Base-by-base conservation (phyloP, 1,140 invertebrate genomes). In the Tetragnatha versicolor region DNA sequence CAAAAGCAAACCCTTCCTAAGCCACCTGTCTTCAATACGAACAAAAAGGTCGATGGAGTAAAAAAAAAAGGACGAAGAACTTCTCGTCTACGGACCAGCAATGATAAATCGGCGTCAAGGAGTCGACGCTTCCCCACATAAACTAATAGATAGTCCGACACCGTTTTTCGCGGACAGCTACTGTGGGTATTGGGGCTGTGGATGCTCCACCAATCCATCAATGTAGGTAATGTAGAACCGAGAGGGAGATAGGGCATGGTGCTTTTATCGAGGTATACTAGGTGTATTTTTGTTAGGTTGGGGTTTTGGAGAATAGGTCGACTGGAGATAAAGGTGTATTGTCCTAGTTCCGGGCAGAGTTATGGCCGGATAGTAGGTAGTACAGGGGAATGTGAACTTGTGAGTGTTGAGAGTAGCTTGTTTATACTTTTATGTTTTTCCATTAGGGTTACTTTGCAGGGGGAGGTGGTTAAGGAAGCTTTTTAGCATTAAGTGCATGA, bases 111-210 rank as follows among this genome's bases (percentile, higher is more conserved):
- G 69, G 53, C 60, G 45, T 45, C 69, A 33, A 42, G 39, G 61
- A 27, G 25, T 14, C 55, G 70, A 75, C 58, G 60, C 51, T 47
- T 63, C 53, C n/a, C n/a, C 39, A 75, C 72, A 51, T 51, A 27
- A 51, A 51, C 72, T 75, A 75, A 75, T 75, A 33, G 72, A 75
- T 75, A 20, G 55, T 63, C 72, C 58, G 72, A 58, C 55, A 75
- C 72, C 72, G 55, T 75, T 75, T 51, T 63, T 63, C 33, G 17
- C 33, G 31, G n/a, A n/a, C n/a, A n/a, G 33, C n/a, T n/a, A n/a
- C n/a, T 22, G 27, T 49, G 66, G 47, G 53, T 69, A 72, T 72
- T 37, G 69, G 69, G 53, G 69, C 45, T 17, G 63, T 42, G 37
- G 35, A 20, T 1, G 22, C 29, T 17, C 25, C 22, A 7, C 31